Evolutionary conservation across 2,113 vertebrate genomes (phyloP), one percentile per base, ranked within the genome.

Genomic region (Catharus minimus): DNA sequence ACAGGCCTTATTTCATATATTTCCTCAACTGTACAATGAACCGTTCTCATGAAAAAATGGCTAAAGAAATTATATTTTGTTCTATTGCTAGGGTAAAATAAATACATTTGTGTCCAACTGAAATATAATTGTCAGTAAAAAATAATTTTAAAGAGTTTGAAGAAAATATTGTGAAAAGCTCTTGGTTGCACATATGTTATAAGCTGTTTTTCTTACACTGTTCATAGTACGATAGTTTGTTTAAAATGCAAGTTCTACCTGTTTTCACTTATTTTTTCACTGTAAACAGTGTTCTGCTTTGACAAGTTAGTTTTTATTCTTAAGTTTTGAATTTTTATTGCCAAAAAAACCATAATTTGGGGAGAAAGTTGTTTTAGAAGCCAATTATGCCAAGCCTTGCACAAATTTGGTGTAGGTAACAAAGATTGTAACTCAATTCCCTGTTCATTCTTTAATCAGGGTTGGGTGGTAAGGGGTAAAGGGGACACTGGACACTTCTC

Each of bases 1-100:
- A 98, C 99, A 98, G 99, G 99, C 99, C 99, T 99, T 99, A 99
- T 98, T 98, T 98, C 98, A 97, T 98, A 98, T 98, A 98, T 99
- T 99, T 99, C 98, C 98, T 99, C 98, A 98, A 98, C 98, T 99
- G 98, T 99, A 99, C 98, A 99, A 98, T 98, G 98, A 99, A 98
- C 98, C 98, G 97, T 99, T 99, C 98, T 98, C 98, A 97, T 98
- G 98, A 98, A 97, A 98, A 96, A 98, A 99, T 97, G 98, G 98
- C 98, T 98, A 98, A 98, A 99, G 98, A 99, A 99, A 98, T 99
- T 99, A 98, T 99, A 99, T 99, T 99, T 99, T 99, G 98, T 99
- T 99, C 98, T 99, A 99, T 99, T 99, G 99, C 98, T 99, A 98
- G 98, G 99, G 98, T 99, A 98, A 99, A 98, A 98, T 98, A 98